Evolutionary conservation across 2,113 vertebrate species (phyloP).

Genomic region (Peromyscus californicus): DNA sequence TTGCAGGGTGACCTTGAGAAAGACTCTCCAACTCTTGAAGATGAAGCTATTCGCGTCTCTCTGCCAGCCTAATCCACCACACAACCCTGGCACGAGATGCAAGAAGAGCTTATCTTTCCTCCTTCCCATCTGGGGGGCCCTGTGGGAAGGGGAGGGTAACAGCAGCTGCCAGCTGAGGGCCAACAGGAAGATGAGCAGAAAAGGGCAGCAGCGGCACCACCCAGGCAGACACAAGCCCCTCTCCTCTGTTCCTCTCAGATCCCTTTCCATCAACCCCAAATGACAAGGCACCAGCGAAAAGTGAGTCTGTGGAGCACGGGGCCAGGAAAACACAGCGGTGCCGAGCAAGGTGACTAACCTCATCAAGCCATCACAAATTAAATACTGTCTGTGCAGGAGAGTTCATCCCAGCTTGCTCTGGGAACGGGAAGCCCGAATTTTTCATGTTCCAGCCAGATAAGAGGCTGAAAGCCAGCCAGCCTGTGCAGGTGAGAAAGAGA

Average conservation of each 20-base stretch:
- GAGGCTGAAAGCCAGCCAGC: conserved; percentile 41
- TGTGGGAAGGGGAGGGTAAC: neutral
- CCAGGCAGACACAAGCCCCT: neutral
- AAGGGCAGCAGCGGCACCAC: neutral
- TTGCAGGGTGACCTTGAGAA: conserved; percentile 69
- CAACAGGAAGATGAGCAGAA: conserved; percentile 32
- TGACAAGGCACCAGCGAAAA: conserved; percentile 55
- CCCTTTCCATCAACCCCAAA: conserved; percentile 45
- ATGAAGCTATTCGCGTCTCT: conserved; percentile 68
- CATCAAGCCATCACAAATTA: conserved; percentile 78
- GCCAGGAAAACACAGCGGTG: conserved; percentile 35
- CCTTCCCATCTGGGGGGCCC: conserved; percentile 58
- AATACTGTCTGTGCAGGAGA: conserved; percentile 63
- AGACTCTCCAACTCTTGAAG: conserved; percentile 65
- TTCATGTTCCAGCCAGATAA: conserved; percentile 43
- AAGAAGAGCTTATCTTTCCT: conserved; percentile 75
- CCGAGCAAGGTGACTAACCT: conserved; percentile 79
- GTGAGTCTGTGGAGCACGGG: neutral
- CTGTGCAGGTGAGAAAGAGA: conserved; percentile 43
- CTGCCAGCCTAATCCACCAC: conserved; percentile 81
- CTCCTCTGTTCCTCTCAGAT: neutral
- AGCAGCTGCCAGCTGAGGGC: conserved; percentile 62
- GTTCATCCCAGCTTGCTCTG: conserved; percentile 62
- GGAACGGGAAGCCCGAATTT: conserved; percentile 46
- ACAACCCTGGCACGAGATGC: conserved; percentile 69